These are phyloP conservation scores for Trematomus loennbergii DNA, from an alignment of 2,113 vertebrate genomes.

Conservation along the genomic window DNA sequence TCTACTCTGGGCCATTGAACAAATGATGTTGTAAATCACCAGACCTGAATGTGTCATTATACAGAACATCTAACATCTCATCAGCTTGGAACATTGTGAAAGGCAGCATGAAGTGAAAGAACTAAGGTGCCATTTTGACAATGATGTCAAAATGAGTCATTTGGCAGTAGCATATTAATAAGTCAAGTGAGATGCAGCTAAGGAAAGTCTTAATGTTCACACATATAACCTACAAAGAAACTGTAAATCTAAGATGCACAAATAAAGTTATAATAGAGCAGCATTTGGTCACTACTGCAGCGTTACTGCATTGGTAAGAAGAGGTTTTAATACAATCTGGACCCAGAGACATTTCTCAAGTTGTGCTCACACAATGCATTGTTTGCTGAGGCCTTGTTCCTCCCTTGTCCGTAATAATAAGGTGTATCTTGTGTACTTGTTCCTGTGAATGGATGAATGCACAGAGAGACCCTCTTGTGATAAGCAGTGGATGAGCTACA, in stretches of 20 bases:
- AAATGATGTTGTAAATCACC: slow-evolving; percentile 37
- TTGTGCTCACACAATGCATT: neutral
- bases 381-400: neutral
- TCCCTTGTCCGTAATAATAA: slow-evolving; percentile 13
- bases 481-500: slow-evolving; percentile 21
- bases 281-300: neutral
- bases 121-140: neutral
- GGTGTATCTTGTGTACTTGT: neutral
- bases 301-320: neutral
- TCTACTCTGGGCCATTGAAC: slow-evolving; percentile 30
- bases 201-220: slow-evolving; percentile 10
- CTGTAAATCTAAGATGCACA: slow-evolving; percentile 12
- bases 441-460: neutral
- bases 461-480: slow-evolving; percentile 12
- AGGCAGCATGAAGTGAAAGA: neutral
- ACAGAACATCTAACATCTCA: slow-evolving; percentile 23
- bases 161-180: slow-evolving; percentile 1
- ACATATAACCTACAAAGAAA: neutral
- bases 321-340: slow-evolving; percentile 7
- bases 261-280: neutral
- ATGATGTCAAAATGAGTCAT: slow-evolving; percentile 12
- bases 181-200: neutral
- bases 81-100: slow-evolving; percentile 17
- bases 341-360: neutral
- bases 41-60: slow-evolving; percentile 26